These are phyloP conservation scores for Enteromius anoplus DNA, from an alignment of 2,797 vertebrate species.

Conservation along the genomic window DNA sequence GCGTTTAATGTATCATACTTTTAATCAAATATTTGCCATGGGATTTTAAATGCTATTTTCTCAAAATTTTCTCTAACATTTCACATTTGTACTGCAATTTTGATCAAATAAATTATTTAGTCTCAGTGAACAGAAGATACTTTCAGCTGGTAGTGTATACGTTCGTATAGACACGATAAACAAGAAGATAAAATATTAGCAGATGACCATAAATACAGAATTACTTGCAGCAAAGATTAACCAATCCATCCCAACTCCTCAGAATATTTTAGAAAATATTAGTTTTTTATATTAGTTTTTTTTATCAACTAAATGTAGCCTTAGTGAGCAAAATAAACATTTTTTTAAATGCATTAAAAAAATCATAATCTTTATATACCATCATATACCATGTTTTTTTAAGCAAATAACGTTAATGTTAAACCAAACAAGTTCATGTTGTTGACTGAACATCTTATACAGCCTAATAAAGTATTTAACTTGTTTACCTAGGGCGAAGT, in stretches of 20 bases:
- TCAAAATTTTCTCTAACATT: too few species aligned
- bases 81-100: background rate
- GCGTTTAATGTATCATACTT: background rate
- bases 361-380: background rate
- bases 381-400: background rate
- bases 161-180: too few species aligned
- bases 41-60: too few species aligned
- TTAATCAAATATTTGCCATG: too few species aligned
- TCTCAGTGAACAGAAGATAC: background rate
- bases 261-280: background rate
- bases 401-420: background rate
- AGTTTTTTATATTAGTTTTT: background rate
- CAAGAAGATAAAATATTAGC: too few species aligned
- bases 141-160: too few species aligned
- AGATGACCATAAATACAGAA: too few species aligned
- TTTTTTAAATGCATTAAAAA: too few species aligned
- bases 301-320: background rate
- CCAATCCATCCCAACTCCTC: too few species aligned
- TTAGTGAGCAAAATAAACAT: too few species aligned
- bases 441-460: background rate
- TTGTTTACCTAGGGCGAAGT: background rate
- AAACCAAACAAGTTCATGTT: too few species aligned
- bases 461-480: background rate
- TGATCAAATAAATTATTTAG: background rate
- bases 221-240: too few species aligned